Evolutionary conservation across 2,888 invertebrate genomes (phyloP), one percentile per base, ranked within the genome.

Genomic region (Drosophila setosimentum): DNA sequence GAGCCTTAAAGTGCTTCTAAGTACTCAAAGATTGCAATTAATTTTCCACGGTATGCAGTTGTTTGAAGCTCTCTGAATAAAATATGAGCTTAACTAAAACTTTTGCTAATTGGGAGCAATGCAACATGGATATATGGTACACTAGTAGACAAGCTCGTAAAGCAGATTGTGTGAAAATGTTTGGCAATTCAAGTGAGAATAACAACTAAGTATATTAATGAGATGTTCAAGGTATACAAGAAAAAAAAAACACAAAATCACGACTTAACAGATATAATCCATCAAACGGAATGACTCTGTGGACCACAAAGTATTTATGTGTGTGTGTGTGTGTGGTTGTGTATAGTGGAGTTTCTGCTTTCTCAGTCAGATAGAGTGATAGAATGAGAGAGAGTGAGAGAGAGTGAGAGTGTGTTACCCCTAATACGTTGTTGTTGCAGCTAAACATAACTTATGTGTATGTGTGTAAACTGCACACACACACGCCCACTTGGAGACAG

Each of bases 381-480:
- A 27, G 16, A 48, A 7, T 1, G 48, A 48, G 16, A 18, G 18
- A 50, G 50, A 50, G 11, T 29, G 16, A 11, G n/a, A 45, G 7
- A 13, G 21, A 45, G 45, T 13, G 13, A 45, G 21, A 4, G 7
- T 16, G 78, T 83, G 29, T 72, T 80, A 73, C 83, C 80, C 80
- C 76, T 87, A 84, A 87, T 45, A 45, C 45, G 21, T 24, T 45
- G 21, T 75, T 79, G 76, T 67, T 78, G 83, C 29, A 72, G 70
- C 77, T 83, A 80, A 84, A 77, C 88, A 83, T 88, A 83, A 83
- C 83, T 83, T 81, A 83, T 80, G 72, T 82, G 71, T 86, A 74
- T 78, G 71, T 86, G 76, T 78, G 81, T 70, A 68, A 80, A 45
- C 45, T 61, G 51, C 49, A 67, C 53, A 66, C 58, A 78, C 63